Base-by-base conservation (phyloP, 2,888 invertebrate genomes). In the Erebia ligea region DNA sequence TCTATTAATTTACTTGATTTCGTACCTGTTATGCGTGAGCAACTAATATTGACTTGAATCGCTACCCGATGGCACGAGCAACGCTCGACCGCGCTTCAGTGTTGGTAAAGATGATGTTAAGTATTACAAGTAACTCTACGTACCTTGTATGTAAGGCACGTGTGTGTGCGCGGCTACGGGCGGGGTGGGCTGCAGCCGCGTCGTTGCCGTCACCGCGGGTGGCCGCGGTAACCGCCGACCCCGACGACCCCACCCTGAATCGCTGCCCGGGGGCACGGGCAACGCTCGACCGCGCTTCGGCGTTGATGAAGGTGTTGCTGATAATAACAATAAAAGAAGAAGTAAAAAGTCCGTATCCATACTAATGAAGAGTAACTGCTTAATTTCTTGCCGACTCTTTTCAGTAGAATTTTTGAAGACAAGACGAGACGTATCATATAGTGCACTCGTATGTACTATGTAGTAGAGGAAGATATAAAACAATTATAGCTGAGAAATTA, bases 61-160 rank as follows among this genome's bases (percentile, higher is more conserved):
- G 76, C 89, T 88, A 76, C 90, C 85, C 54, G 91, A 91, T 5
- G 91, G 90, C 71, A 90, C 81, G 1, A 91, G 91, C 64, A 91
- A 77, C 71, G 89, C 89, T 52, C 91, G 87, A 66, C 88, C 89
- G 50, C 90, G 87, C 79, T 91, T 91, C 17, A 92, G 92, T 45
- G 93, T 93, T 70, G 93, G 93, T 42, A 93, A 93, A 67, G 94
- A 93, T 75, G 94, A 93, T 65, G 91, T 93, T 78, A 76, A 4
- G 66, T 17, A 19, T 42, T 19, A 19, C 17, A 66, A 50, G 45
- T 11, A 13, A 45, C 11, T 42, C 9, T 45, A 45, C 4, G 45
- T 45, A 91, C 92, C 92, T 77, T 89, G 84, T 84, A 86, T 82
- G 86, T 92, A 92, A 93, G 92, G 92, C 92, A 93, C 92, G 84